Conservation (phyloP, 2,888 invertebrate genomes). For the Calephelis perditalis region DNA sequence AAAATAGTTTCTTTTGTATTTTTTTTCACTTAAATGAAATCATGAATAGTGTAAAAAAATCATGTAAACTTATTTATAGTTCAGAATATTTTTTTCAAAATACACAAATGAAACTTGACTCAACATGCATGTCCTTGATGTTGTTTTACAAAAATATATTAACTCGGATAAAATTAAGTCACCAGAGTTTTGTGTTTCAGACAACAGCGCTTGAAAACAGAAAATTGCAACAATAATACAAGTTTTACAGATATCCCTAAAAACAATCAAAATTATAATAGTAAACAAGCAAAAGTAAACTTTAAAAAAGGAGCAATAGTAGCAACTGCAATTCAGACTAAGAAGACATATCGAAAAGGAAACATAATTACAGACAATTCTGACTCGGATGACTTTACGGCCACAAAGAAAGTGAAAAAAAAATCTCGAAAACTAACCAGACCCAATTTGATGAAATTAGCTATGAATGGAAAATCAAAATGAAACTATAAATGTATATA, state of each 20-base stretch:
- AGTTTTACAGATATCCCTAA: constrained; percentile 68
- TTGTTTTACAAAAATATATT: too few species aligned
- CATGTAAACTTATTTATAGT: too few species aligned
- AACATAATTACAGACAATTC: constrained; percentile 51
- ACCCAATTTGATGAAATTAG: constrained; percentile 46
- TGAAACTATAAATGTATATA: neutral
- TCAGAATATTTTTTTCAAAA: too few species aligned
- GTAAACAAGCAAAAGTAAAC: constrained; percentile 55
- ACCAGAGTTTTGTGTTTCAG: constrained; percentile 41
- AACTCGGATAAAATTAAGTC: too few species aligned
- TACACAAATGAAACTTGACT: too few species aligned
- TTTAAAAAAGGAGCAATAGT: constrained; percentile 80
- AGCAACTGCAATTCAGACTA: constrained; percentile 74
- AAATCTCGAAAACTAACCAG: constrained; percentile 54
- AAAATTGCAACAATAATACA: constrained; percentile 53
- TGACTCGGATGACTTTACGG: constrained; percentile 65
- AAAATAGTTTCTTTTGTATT: too few species aligned
- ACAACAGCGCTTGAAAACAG: constrained; percentile 62
- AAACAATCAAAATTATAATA: constrained; percentile 42
- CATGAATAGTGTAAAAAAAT: too few species aligned
- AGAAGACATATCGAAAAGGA: constrained; percentile 48
- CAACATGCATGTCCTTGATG: too few species aligned
- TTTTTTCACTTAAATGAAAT: too few species aligned
- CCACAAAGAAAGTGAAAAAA: constrained; percentile 64
- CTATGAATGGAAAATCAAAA: constrained; percentile 46